These are phyloP conservation scores for Coregonus sp. DNA, from an alignment of 2,797 vertebrate species.

Conservation along the genomic window DNA sequence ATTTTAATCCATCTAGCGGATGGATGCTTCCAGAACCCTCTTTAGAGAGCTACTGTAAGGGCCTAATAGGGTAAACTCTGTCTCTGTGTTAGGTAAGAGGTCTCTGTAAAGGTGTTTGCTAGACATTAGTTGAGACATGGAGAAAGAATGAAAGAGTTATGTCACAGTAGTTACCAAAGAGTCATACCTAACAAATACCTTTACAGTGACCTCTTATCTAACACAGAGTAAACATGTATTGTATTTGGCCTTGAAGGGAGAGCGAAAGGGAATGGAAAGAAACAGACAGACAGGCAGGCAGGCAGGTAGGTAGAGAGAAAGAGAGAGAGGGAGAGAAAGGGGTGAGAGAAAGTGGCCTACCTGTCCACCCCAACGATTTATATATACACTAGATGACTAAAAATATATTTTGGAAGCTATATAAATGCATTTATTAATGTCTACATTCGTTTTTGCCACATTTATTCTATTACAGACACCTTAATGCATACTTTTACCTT, in stretches of 20 bases:
- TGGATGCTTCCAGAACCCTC: not conserved
- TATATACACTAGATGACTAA: too few species aligned
- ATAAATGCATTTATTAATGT: too few species aligned
- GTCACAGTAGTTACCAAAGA: not conserved
- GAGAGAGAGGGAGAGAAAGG: not conserved
- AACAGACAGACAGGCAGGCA: slow-evolving; percentile 60
- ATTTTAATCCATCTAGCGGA: too few species aligned
- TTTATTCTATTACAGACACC: too few species aligned
- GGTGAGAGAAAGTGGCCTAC: not conserved
- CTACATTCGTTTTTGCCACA: too few species aligned
- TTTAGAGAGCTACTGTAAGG: not conserved
- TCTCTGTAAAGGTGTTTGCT: not conserved
- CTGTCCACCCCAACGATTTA: not conserved
- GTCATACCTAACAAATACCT: not conserved
- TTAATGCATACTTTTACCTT: too few species aligned
- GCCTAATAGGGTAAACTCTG: not conserved
- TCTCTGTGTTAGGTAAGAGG: not conserved
- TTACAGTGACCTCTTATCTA: not conserved
- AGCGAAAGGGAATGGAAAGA: slow-evolving; percentile 10
- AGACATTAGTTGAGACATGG: not conserved
- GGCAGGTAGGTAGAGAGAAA: slow-evolving; percentile 21
- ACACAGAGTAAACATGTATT: not conserved
- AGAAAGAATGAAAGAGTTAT: not conserved
- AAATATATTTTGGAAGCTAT: too few species aligned
- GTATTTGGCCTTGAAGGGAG: not conserved